Evolutionary conservation across 2,113 vertebrate genomes (phyloP).

Genomic region (Symphodus melops): DNA sequence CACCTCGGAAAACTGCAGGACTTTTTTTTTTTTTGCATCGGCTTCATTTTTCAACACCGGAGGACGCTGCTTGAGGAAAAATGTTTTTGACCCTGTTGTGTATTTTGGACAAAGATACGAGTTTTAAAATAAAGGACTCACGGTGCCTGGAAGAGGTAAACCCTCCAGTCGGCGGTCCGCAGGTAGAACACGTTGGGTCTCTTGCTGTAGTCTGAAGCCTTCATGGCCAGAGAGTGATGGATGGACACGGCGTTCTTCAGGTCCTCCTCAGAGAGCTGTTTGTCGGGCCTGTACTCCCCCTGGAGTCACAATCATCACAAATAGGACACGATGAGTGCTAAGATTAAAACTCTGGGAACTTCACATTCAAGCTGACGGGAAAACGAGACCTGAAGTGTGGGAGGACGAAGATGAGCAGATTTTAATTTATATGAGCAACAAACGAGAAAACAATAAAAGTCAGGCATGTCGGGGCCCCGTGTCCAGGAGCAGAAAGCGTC

Average conservation of each 20-base stretch:
- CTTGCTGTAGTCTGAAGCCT: constrained; percentile 96
- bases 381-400: neutral
- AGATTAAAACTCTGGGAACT: neutral
- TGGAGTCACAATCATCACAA: constrained; percentile 52
- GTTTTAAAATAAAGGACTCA: constrained; percentile 74
- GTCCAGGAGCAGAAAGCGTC: too few species aligned
- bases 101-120: too few species aligned
- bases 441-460: too few species aligned
- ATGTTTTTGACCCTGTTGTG: too few species aligned
- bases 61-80: too few species aligned
- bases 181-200: constrained; percentile 97
- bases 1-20: too few species aligned
- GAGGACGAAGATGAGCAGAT: too few species aligned
- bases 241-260: constrained; percentile 98
- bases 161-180: constrained; percentile 97
- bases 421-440: too few species aligned
- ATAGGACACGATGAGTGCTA: neutral
- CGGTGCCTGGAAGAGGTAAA: constrained; percentile 98
- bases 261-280: constrained; percentile 92
- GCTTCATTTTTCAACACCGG: too few species aligned
- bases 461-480: too few species aligned
- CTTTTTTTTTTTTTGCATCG: too few species aligned
- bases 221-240: constrained; percentile 94
- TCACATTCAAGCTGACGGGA: neutral
- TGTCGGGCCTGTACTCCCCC: constrained; percentile 94